A percentile compares a stretch with the other conserved stretches of the same genome.
phyloP scores from a whole-genome alignment of 2,797 vertebrate species.

The Chelon auratus region DNA sequence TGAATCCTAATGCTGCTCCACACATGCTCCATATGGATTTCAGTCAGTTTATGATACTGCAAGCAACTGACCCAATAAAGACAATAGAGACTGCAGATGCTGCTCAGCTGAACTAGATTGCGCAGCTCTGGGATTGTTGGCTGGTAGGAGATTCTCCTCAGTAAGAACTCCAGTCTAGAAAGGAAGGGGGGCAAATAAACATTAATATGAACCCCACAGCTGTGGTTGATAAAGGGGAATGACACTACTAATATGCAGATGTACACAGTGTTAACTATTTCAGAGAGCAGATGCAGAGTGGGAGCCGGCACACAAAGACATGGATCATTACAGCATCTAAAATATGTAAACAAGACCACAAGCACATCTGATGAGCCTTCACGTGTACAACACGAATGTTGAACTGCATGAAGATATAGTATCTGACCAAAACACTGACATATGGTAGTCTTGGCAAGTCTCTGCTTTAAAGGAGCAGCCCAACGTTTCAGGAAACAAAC shows the following conservation, averaged over 20 bases:
- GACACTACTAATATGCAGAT: constrained; percentile 62
- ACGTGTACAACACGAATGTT: neutral
- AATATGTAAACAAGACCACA: constrained; percentile 36
- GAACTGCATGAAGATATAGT: constrained; percentile 11
- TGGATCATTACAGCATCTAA: constrained; percentile 28
- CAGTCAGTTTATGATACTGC: neutral
- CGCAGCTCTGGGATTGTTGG: neutral
- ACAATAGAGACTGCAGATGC: neutral
- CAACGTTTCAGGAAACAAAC: neutral
- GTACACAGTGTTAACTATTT: constrained; percentile 16
- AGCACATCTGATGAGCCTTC: constrained; percentile 28
- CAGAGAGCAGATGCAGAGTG: constrained; percentile 4
- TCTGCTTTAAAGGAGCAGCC: constrained; percentile 8
- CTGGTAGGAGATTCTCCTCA: constrained; percentile 13
- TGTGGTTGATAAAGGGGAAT: constrained; percentile 45
- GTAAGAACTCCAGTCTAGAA: constrained; percentile 10
- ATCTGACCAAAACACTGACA: constrained; percentile 16
- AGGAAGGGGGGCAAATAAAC: constrained; percentile 22
- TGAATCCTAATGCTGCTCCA: no score
- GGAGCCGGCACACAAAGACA: constrained; percentile 7
- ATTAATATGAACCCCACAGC: constrained; percentile 53
- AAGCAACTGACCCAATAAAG: neutral
- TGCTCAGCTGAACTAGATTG: neutral
- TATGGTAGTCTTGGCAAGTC: constrained; percentile 8
- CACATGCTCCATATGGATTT: neutral